Evolutionary conservation across 2,797 vertebrate genomes (phyloP), one percentile per base, ranked within the genome.

Genomic region (Poeciliopsis infans): DNA sequence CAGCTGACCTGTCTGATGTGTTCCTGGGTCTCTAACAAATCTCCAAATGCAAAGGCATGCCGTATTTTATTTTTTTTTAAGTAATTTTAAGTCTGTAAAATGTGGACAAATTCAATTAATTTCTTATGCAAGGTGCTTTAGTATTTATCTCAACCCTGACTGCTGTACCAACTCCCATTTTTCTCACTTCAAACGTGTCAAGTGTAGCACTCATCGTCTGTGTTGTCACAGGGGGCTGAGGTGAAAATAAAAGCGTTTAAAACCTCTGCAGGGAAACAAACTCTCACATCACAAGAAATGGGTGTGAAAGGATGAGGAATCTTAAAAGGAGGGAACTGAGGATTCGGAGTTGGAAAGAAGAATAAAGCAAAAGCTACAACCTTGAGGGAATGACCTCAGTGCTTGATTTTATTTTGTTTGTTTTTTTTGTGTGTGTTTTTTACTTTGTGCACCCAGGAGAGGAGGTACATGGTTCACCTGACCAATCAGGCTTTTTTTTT

Each of bases 221-320:
- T 76, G 69, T 75, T 78, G 18, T 86, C n/a, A 46, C 81, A 55
- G 76, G 74, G 79, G 83, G 68, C 53, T 66, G 83, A 87, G 86
- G 89, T 89, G 89, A 92, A 93, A 92, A 90, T 80, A 82, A 77
- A 81, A 86, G 83, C 53, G 2, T 10, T 80, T 88, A 82, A 84
- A 90, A 91, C 83, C 80, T 85, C 83, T 78, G 78, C 76, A 41
- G 87, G 79, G 89, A 86, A 79, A 86, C 77, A 59, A 74, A 78
- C 74, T 80, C 87, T 82, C 69, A 83, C 77, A 57, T 86, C 82
- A 70, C 68, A 68, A n/a, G 71, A 87, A 85, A 78, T 43, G 81
- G 87, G 81, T 84, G 86, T 78, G 78, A 88, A 86, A 53, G 25
- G 80, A 88, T 79, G 83, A 82, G 82, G 83, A 91, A 82, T 86